These are phyloP conservation scores for Morus bassanus DNA, from an alignment of 2,797 vertebrate species.

Conservation along the genomic window DNA sequence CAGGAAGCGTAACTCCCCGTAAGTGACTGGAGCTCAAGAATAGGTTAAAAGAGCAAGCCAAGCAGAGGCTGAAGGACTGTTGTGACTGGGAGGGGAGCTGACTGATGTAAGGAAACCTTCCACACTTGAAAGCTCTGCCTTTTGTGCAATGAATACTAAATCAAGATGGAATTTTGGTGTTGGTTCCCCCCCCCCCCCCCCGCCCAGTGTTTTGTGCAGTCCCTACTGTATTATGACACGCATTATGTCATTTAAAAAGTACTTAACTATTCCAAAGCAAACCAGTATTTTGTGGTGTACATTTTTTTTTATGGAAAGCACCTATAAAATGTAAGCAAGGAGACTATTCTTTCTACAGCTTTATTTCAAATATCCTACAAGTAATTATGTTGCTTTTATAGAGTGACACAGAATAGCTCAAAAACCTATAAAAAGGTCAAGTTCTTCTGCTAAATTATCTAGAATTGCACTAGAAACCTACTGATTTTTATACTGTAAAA, in stretches of 20 bases:
- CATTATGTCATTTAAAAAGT: not conserved
- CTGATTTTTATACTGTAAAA: not conserved
- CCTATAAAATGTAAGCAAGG: not conserved
- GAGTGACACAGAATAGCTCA: not conserved
- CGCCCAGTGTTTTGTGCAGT: not conserved
- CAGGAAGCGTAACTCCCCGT: not conserved
- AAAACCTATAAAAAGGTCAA: not conserved
- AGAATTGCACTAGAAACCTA: not conserved
- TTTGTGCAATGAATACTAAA: not conserved
- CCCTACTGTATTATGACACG: not conserved
- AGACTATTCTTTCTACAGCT: not conserved
- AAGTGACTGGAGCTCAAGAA: not conserved
- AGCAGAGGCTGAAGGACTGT: not conserved
- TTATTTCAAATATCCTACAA: not conserved
- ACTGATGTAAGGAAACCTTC: not conserved
- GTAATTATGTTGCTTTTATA: not conserved
- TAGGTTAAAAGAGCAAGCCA: not conserved
- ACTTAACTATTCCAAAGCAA: not conserved
- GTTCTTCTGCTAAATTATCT: not conserved
- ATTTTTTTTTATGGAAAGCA: not conserved
- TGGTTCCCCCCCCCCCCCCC: too few species aligned
- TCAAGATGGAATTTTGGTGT: not conserved
- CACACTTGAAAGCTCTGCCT: not conserved
- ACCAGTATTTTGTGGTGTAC: not conserved
- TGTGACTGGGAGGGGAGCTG: not conserved